These are phyloP conservation scores for Steinernema carpocapsae DNA, from an alignment of 2,888 invertebrate genomes.

Conservation along the genomic window DNA sequence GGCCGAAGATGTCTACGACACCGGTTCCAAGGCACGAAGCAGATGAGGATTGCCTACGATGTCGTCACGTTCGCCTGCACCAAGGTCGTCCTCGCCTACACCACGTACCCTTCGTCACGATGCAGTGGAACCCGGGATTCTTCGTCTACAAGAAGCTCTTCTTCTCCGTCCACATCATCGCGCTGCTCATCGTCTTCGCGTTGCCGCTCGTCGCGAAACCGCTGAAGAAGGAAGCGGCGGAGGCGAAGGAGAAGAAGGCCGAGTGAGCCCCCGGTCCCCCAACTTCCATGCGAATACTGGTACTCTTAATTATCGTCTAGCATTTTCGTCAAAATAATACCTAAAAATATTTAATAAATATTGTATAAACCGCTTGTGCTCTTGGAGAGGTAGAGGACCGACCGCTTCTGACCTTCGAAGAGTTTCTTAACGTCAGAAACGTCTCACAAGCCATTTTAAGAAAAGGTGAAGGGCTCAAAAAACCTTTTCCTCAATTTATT, in stretches of 20 bases:
- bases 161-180: constrained; percentile 6
- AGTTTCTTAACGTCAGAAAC: too few species aligned
- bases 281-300: background rate
- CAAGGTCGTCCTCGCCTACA: constrained; percentile 84
- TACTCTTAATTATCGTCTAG: background rate
- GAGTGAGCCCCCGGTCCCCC: background rate
- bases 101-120: constrained; percentile 86
- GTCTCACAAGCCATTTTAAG: too few species aligned
- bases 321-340: constrained; percentile 10
- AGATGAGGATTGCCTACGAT: constrained; percentile 81
- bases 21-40: constrained; percentile 75
- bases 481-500: too few species aligned
- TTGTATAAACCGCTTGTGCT: too few species aligned
- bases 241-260: background rate
- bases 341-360: background rate
- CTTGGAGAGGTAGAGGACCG: too few species aligned
- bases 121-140: constrained; percentile 82
- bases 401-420: too few species aligned
- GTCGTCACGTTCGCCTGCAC: constrained; percentile 81
- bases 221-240: constrained; percentile 12
- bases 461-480: too few species aligned
- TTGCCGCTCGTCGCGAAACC: constrained; percentile 1
- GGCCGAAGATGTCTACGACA: constrained; percentile 81
- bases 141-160: constrained; percentile 74
- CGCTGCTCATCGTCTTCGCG: background rate